Percentiles rank a stretch among this genome's conserved stretches.
phyloP scores from a whole-genome alignment of 2,113 vertebrate species.

The Collichthys lucidus region DNA sequence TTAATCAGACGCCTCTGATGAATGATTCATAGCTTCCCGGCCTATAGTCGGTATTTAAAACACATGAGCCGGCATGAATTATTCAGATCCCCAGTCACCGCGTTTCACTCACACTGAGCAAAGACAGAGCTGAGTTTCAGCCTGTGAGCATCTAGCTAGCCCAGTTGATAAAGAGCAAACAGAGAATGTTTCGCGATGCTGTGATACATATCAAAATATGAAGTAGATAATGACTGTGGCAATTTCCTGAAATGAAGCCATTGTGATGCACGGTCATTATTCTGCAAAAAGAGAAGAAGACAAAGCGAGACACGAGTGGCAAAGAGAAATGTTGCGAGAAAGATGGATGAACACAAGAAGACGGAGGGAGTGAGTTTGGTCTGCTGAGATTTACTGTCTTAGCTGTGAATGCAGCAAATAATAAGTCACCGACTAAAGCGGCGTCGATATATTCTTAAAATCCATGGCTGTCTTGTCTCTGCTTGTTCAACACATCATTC shows the following conservation, averaged over 20 bases:
- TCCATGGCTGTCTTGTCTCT: constrained; percentile 54
- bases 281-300: constrained; percentile 19
- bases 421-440: constrained; percentile 65
- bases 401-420: constrained; percentile 65
- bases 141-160: constrained; percentile 12
- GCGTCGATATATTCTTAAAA: constrained; percentile 71
- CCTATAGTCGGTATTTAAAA: constrained; percentile 79
- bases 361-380: constrained; percentile 40
- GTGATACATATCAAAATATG: neutral
- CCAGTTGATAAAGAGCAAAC: constrained; percentile 32
- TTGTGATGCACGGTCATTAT: constrained; percentile 41
- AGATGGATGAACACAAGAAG: constrained; percentile 53
- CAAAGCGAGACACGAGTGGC: constrained; percentile 28
- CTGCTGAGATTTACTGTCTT: constrained; percentile 67
- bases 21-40: constrained; percentile 81
- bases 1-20: constrained; percentile 72
- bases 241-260: constrained; percentile 39
- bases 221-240: constrained; percentile 22
- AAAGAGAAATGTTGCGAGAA: constrained; percentile 40
- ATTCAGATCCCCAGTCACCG: constrained; percentile 64
- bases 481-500: constrained; percentile 53
- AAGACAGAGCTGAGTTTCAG: constrained; percentile 52
- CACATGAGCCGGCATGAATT: constrained; percentile 74
- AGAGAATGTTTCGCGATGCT: constrained; percentile 2
- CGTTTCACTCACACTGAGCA: constrained; percentile 61